Conservation (phyloP, 2,888 invertebrate species). For the Pachymerium ferrugineum region DNA sequence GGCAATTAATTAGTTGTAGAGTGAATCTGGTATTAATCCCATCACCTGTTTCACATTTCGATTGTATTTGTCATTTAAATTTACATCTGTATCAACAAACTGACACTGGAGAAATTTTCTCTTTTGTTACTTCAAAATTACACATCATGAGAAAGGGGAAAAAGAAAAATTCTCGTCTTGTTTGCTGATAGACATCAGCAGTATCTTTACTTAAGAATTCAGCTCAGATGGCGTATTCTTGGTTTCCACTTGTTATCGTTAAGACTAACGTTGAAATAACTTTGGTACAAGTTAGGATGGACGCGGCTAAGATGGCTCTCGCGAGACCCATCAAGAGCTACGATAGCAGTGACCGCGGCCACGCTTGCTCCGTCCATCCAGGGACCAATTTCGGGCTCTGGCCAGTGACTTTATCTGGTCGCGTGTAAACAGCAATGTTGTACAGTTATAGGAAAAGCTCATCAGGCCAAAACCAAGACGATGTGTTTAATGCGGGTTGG, state of each 20-base stretch:
- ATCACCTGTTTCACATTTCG: neutral
- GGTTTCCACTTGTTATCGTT: constrained; percentile 6
- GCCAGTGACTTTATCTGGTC: constrained; percentile 14
- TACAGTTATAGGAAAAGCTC: constrained; percentile 17
- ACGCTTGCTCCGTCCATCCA: constrained; percentile 3
- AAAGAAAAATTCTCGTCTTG: neutral
- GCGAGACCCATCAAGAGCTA: constrained; percentile 8
- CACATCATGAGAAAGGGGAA: neutral
- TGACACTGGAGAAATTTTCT: neutral
- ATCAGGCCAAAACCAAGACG: neutral
- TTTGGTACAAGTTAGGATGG: constrained; percentile 21
- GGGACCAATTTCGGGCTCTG: constrained; percentile 15
- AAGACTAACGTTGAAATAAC: constrained; percentile 15
- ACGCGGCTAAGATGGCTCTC: constrained; percentile 14
- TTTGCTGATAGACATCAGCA: neutral
- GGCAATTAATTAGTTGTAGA: neutral
- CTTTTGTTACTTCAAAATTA: neutral
- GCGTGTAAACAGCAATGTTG: constrained; percentile 10
- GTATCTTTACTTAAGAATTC: neutral
- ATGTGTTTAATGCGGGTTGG: neutral
- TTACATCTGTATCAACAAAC: neutral
- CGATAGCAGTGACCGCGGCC: constrained; percentile 21
- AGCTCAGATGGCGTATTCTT: neutral
- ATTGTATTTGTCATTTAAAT: neutral
- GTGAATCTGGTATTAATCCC: neutral